Base-by-base conservation (phyloP, 2,888 invertebrate genomes). In the Mythimna vitellina region DNA sequence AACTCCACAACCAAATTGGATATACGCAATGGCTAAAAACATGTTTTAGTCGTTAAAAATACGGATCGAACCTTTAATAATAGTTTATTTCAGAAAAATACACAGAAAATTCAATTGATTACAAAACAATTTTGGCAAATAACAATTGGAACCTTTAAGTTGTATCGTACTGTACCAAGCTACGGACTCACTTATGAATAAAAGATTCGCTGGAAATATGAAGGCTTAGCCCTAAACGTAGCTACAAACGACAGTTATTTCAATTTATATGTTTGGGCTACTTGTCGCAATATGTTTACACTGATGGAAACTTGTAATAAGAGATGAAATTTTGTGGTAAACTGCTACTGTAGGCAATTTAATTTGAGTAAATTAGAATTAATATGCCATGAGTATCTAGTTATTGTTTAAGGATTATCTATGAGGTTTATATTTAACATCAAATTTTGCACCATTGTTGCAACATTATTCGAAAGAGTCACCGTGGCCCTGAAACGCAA, bases 121-220 rank as follows among this genome's bases (percentile, higher is more conserved):
- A n/a, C n/a, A n/a, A n/a, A n/a, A n/a, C n/a, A n/a, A n/a, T n/a
- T n/a, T n/a, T n/a, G n/a, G n/a, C n/a, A n/a, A n/a, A n/a, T n/a
- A n/a, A n/a, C n/a, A n/a, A n/a, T n/a, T 35, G 58, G 1, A 73
- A 67, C 58, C 29, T 75, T 29, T 60, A 68, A 54, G 35, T 73
- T 38, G 29, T 29, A 14, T 75, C 60, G 53, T 20, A 46, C 73
- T 75, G 25, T 32, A 32, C 35, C n/a, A 75, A 53, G 53, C 54
- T 38, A 57, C 22, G 57, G 49, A n/a, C 54, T 49, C 20, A 25
- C 70, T 60, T 60, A 81, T 81, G 78, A 81, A 78, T 81, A 81
- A 81, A 81, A 81, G 54, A 81, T 81, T 42, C 32, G 56, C 58
- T 63, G 29, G 65, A 70, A 51, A 77, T 80, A 70, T 72, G 73